Conservation (phyloP, 2,888 invertebrate species). For the Acanthosepion lycidas region DNA sequence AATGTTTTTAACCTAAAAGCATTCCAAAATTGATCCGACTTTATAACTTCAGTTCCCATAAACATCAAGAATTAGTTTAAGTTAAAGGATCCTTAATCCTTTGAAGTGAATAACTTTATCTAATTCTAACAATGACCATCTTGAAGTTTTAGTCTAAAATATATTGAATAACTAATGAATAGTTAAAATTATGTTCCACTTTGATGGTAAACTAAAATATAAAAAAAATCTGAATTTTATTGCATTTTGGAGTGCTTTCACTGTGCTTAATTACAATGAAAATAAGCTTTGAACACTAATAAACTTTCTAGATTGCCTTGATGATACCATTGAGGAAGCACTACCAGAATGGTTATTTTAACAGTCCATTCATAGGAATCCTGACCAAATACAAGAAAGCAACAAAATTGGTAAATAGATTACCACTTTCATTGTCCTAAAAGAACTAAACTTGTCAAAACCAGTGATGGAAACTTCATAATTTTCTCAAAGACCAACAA, state of each 20-base stretch:
- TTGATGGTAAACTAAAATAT: neutral
- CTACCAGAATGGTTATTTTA: neutral
- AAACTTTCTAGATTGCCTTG: slow-evolving; percentile 1
- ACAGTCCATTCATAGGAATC: neutral
- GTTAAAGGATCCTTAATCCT: too few species aligned
- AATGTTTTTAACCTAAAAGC: neutral
- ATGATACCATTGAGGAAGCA: neutral
- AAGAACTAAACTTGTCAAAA: neutral
- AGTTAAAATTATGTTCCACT: neutral
- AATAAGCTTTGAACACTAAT: neutral
- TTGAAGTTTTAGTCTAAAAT: neutral
- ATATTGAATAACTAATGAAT: neutral
- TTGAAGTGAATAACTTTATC: neutral
- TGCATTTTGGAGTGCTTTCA: neutral
- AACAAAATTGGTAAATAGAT: neutral
- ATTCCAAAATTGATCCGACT: neutral
- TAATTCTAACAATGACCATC: neutral
- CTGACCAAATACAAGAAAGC: neutral
- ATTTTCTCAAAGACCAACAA: neutral
- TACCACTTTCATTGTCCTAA: neutral
- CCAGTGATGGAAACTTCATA: neutral
- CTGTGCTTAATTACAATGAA: neutral
- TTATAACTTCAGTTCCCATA: too few species aligned
- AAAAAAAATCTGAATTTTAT: neutral
- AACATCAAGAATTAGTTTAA: too few species aligned